A percentile compares a stretch with the other conserved stretches of the same genome.
phyloP scores from a whole-genome alignment of 2,113 vertebrate genomes.

The Mixornis gularis region DNA sequence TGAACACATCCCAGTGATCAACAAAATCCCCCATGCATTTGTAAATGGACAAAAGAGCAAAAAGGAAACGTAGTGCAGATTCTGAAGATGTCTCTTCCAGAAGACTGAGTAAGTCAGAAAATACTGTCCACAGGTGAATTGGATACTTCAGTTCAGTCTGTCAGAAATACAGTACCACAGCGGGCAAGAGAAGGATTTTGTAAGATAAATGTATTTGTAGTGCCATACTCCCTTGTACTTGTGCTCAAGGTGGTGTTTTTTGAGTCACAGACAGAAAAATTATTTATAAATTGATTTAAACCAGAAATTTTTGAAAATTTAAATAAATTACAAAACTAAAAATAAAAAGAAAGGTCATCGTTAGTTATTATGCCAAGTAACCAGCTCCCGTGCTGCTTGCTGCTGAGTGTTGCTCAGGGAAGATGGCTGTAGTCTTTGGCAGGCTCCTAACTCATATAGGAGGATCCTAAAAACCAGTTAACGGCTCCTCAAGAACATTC shows the following conservation, averaged over 20 bases:
- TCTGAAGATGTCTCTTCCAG: neutral
- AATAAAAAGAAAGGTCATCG: neutral
- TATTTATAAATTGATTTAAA: neutral
- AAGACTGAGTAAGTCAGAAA: neutral
- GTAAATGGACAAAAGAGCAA: neutral
- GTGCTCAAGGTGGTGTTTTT: neutral
- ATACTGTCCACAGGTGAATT: neutral
- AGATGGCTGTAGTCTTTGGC: neutral
- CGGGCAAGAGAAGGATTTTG: neutral
- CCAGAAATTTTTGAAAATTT: neutral
- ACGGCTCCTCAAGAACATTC: neutral
- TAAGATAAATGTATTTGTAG: neutral
- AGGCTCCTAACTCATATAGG: neutral
- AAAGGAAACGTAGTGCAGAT: neutral
- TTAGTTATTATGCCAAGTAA: neutral
- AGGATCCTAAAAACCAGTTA: neutral
- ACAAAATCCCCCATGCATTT: neutral
- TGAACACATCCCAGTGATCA: neutral
- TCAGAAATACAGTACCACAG: neutral
- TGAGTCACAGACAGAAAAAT: neutral
- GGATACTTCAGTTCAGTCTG: neutral
- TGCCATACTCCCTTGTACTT: neutral
- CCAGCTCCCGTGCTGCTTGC: neutral
- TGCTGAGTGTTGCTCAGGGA: neutral
- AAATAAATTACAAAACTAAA: neutral